Evolutionary conservation across 2,797 vertebrate genomes (phyloP).

Genomic region (Myotis pilosus): DNA sequence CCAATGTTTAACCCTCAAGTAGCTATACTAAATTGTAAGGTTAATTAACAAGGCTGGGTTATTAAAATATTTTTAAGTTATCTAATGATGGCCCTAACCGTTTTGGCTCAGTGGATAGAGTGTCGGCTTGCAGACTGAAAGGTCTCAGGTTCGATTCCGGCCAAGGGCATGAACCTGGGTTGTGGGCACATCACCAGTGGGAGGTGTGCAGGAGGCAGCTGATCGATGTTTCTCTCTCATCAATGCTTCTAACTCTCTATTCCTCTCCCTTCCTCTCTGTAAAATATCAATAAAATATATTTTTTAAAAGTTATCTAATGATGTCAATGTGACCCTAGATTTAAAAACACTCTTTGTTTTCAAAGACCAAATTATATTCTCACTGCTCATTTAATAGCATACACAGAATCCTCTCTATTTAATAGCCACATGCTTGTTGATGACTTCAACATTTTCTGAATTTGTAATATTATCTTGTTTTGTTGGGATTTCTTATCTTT

Average conservation of each 20-base stretch:
- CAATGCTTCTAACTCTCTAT: too few species aligned
- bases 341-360: conserved; percentile 12
- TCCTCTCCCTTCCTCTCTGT: too few species aligned
- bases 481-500: background rate
- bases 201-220: too few species aligned
- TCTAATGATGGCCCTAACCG: too few species aligned
- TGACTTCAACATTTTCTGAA: background rate
- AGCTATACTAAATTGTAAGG: background rate
- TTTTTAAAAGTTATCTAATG: background rate
- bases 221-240: too few species aligned
- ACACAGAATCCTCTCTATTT: background rate
- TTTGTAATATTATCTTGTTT: background rate
- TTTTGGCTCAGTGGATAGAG: too few species aligned
- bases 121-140: too few species aligned
- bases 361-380: background rate
- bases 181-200: too few species aligned
- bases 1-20: background rate
- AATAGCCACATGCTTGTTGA: background rate
- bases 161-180: too few species aligned
- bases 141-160: too few species aligned
- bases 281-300: too few species aligned
- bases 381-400: background rate
- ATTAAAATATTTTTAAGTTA: background rate
- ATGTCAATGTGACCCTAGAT: background rate
- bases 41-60: background rate